phyloP scores from a whole-genome alignment of 2,113 vertebrate genomes.

The Cebus imitator region DNA sequence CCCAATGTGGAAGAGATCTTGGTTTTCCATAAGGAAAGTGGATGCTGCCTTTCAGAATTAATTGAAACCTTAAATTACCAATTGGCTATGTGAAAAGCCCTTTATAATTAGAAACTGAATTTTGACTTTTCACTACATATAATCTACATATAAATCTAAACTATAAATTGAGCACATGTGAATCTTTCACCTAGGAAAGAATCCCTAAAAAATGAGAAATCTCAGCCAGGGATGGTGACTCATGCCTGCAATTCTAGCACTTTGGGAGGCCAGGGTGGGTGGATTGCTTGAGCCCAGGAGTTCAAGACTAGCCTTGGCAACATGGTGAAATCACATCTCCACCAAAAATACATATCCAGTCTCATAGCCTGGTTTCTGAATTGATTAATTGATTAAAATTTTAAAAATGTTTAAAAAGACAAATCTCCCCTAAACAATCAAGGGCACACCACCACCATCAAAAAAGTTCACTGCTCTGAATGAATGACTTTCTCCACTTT shows the following conservation, averaged over 20 bases:
- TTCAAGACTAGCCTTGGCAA: too few species aligned
- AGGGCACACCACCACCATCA: too few species aligned
- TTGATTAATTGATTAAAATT: too few species aligned
- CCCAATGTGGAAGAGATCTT: not conserved
- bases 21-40: not conserved
- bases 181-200: not conserved
- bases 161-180: not conserved
- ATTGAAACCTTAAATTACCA: not conserved
- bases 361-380: too few species aligned
- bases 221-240: not conserved
- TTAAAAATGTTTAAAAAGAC: too few species aligned
- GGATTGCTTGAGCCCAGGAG: too few species aligned
- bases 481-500: not conserved
- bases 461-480: not conserved
- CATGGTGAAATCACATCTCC: too few species aligned
- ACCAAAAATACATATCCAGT: too few species aligned
- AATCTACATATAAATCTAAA: not conserved
- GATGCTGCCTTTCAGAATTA: not conserved
- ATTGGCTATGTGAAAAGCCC: not conserved
- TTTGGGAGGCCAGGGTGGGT: not conserved
- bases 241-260: not conserved
- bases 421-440: too few species aligned
- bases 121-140: not conserved
- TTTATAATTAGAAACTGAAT: conserved; percentile 22
- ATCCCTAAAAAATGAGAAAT: not conserved